Base-by-base conservation (phyloP, 92 coral and sea anemone species). In the Metridium senile region DNA sequence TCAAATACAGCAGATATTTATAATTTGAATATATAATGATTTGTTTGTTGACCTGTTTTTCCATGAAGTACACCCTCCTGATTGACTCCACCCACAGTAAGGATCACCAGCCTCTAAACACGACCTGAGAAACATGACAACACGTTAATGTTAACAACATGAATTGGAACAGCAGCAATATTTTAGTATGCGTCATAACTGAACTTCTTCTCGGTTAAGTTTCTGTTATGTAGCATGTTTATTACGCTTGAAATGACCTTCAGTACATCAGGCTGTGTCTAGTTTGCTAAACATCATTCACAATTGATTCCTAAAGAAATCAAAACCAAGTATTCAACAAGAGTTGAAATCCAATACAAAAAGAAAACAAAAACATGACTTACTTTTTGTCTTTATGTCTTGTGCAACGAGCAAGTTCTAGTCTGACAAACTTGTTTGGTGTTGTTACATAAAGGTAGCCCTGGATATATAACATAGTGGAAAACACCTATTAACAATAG, bases 41-140 rank as follows among this genome's bases (percentile, higher is more conserved):
- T 45, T 45, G 53, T 17, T 66, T 30, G 9, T 25, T 39, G 29
- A 79, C 84, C 77, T 56, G 26, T 32, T 26, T 34, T 57, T 66
- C 84, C 84, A 79, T 43, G 84, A 58, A 9, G 76, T 67, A 84
- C 84, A 52, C 27, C 80, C 46, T 63, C 70, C 59, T 57, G 77
- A 56, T 13, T 39, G 49, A 25, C 87, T 82, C 98, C 98, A 94
- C 23, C 93, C 98, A 58, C 98, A 94, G 68, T 91, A 89, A 1
- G 98, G 97, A 74, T 94, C 98, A 22, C 72, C 81, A 17, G 92
- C 93, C 4, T 81, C 78, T 26, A 89, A 22, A 79, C 98, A 94
- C 0, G 85, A 88, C 18, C 88, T 88, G 59, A 21, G n/a, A 52
- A 39, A 4, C 13, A 45, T 21, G 21, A 20, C 31, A 45, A 35